Evolutionary conservation across 2,113 vertebrate genomes (phyloP).

Genomic region (Felis chaus): DNA sequence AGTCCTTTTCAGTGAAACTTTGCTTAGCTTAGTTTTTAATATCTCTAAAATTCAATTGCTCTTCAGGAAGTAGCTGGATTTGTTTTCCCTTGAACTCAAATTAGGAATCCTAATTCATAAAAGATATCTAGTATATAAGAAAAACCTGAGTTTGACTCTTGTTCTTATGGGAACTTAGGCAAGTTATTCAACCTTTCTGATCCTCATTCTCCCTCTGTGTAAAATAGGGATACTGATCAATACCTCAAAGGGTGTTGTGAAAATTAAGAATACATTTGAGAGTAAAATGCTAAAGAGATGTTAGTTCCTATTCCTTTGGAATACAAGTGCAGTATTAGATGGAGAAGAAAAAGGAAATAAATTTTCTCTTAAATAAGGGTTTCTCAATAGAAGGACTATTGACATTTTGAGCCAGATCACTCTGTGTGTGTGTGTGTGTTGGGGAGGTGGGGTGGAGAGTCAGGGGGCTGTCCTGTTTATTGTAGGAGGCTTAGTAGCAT

Average conservation of each 20-base stretch:
- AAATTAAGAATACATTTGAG: neutral
- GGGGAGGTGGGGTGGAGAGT: fast-evolving
- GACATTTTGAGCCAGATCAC: neutral
- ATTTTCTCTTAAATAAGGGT: neutral
- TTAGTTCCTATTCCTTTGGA: neutral
- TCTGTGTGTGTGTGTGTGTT: neutral
- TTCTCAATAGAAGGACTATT: neutral
- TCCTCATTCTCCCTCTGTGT: fast-evolving
- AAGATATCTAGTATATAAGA: neutral
- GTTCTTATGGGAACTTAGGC: neutral
- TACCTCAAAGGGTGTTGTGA: neutral
- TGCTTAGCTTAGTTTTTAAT: neutral
- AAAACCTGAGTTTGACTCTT: neutral
- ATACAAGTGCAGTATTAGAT: neutral
- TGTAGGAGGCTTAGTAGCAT: neutral
- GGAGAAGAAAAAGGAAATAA: neutral
- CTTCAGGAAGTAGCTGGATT: neutral
- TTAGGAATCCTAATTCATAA: neutral
- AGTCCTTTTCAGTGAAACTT: neutral
- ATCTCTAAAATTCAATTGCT: neutral
- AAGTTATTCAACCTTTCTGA: neutral
- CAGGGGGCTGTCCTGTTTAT: fast-evolving
- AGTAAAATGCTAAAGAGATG: neutral
- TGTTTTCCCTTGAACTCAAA: neutral
- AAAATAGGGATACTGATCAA: neutral